Evolutionary conservation across 2,113 vertebrate species (phyloP).

Genomic region (Brachyhypopomus gauderio): DNA sequence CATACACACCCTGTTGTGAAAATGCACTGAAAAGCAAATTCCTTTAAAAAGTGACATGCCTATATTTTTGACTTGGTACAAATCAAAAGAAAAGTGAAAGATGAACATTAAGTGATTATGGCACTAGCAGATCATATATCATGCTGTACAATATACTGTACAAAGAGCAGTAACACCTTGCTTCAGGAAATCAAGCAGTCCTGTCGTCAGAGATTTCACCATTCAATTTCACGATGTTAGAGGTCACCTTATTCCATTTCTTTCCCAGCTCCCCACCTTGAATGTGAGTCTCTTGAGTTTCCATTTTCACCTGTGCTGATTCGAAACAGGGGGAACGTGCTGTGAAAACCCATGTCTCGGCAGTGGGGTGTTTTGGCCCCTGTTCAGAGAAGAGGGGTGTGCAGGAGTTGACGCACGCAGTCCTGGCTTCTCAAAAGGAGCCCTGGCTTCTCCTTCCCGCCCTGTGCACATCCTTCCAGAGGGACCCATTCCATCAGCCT

Average conservation of each 20-base stretch:
- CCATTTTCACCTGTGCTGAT: constrained; percentile 18
- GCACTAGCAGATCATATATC: background rate
- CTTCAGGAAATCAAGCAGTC: background rate
- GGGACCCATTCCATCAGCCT: constrained; percentile 20
- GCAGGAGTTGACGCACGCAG: background rate
- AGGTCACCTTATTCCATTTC: background rate
- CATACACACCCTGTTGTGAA: background rate
- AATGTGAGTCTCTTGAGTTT: constrained; percentile 61
- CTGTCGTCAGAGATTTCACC: background rate
- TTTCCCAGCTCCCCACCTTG: constrained; percentile 40
- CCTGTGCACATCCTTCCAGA: background rate
- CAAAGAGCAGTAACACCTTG: background rate
- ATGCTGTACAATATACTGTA: background rate
- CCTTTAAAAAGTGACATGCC: background rate
- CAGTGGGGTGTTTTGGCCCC: background rate
- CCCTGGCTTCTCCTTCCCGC: too few species aligned
- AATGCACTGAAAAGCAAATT: background rate
- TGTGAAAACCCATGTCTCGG: constrained; percentile 32
- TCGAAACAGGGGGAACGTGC: constrained; percentile 40
- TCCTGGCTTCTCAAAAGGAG: background rate
- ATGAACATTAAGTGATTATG: background rate
- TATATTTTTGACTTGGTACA: background rate
- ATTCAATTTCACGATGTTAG: constrained; percentile 1
- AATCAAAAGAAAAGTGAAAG: background rate
- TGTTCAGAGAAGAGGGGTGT: background rate